Evolutionary conservation across 2,113 vertebrate genomes (phyloP), one percentile per base, ranked within the genome.

Genomic region (Gavialis gangeticus): DNA sequence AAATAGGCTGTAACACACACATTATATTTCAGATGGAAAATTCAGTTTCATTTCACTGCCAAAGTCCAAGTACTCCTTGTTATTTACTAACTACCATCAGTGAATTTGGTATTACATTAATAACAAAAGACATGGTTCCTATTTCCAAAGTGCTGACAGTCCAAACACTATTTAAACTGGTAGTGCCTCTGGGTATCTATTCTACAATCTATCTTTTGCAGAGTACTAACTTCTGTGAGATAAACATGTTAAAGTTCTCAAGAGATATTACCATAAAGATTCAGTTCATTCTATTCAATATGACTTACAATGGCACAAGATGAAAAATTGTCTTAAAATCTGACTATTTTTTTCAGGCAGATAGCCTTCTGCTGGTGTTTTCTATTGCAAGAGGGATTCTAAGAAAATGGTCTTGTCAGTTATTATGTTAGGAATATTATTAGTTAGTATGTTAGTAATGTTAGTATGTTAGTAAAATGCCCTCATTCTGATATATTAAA

Each of bases 381-480:
- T 92, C 63, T 1, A 2, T 10, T 78, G 62, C 67, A 88, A 78
- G 4, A 80, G 9, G n/a, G 6, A 28, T 75, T 7, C 34, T 16
- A 94, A 66, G 77, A 4, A 75, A 34, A 90, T 22, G 24, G 79
- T 81, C 90, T 85, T 80, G 5, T 77, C 82, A 75, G 22, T 69
- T 79, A 25, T 60, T 21, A 66, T 62, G n/a, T n/a, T 46, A 46
- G 46, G 46, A 46, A 46, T 9, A 46, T 46, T 46, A 46, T 46
- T 46, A 46, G 37, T 46, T 46, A 46, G 46, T 46, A 46, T 46
- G 37, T 37, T 37, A 37, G 37, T 37, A 37, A 37, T 37, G 37
- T 37, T 37, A 37, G 37, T 37, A 54, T 30, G 30, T 21, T 82
- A 85, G 77, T 55, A 54, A 89, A 84, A 86, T 60, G 2, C 71